phyloP scores from a whole-genome alignment of 2,113 vertebrate species.

The Struthio camelus region DNA sequence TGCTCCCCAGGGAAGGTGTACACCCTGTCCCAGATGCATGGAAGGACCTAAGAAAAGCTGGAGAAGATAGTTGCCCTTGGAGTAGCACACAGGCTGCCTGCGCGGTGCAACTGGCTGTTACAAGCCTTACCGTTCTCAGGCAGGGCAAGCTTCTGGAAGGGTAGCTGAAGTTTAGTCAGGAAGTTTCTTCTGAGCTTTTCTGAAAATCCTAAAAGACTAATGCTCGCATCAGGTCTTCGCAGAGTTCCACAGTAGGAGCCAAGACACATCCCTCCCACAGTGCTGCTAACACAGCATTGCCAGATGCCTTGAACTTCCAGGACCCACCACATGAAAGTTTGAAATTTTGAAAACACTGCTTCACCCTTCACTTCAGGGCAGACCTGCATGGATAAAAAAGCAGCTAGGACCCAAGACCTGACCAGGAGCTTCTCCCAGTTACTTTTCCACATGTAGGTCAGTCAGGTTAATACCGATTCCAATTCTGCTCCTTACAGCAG shows the following conservation, averaged over 20 bases:
- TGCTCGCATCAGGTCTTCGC: background rate
- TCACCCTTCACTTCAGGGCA: background rate
- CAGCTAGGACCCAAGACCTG: background rate
- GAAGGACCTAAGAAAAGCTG: background rate
- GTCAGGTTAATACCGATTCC: background rate
- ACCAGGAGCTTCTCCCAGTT: background rate
- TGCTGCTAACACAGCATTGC: background rate
- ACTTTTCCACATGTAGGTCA: background rate
- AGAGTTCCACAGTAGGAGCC: background rate
- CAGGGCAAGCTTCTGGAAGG: background rate
- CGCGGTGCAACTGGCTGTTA: background rate
- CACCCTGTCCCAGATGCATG: rapidly evolving
- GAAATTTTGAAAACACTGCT: background rate
- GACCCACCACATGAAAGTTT: background rate
- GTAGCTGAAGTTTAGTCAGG: background rate
- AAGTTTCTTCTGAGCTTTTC: background rate
- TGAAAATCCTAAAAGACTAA: background rate
- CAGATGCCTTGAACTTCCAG: background rate
- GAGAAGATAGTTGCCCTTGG: background rate
- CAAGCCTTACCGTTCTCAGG: background rate
- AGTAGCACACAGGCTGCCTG: rapidly evolving
- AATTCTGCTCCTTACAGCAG: background rate
- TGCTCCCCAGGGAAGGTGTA: background rate
- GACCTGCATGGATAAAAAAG: background rate
- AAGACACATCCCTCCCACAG: background rate